Evolutionary conservation across 35 echinoderm and acorn worm species (phyloP), one percentile per base, ranked within the genome.

Genomic region (Lytechinus pictus): DNA sequence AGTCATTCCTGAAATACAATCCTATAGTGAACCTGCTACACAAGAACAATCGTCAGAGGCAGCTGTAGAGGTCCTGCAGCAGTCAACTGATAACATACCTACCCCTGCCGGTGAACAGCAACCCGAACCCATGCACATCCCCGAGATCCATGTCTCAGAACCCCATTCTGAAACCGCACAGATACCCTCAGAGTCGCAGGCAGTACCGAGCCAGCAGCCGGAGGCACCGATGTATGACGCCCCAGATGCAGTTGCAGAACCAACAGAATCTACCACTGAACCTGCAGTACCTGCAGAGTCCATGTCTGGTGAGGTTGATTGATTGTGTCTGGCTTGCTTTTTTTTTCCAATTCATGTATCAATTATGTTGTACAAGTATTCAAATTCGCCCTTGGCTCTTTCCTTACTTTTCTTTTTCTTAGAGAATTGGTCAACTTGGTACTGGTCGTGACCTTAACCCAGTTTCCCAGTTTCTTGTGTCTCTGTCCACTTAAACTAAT

Each of bases 241-340:
- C 28, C 88, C 88, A 10, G 88, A 28, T 7, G 88, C 88, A 13
- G 88, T 90, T 90, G 88, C 88, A 0, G 88, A 44, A 54, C 88
- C 88, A 27, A 54, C 88, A 9, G 88, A 90, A 90, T 90, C 52
- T 44, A 44, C 88, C 16, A 33, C 1, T 44, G 88, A 21, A 90
- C 88, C 88, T 54, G 88, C 3, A 8, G 88, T 90, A 52, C 88
- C 88, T 8, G 88, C 88, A 5, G 88, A 14, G 28, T 90, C 88
- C 16, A 54, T 90, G 88, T 90, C 88, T 90, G 88, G 88, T 90
- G 88, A 90, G 88, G 88, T 90, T 90, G 88, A 44, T 90, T 90
- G 88, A 54, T 90, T 54, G 88, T 54, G 88, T 52, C 52, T 52
- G 88, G 88, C 88, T 44, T 90, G 52, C 88, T 90, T 13, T 90